These are phyloP conservation scores for Synaphobranchus kaupii DNA, from an alignment of 2,797 vertebrate genomes.

Conservation along the genomic window DNA sequence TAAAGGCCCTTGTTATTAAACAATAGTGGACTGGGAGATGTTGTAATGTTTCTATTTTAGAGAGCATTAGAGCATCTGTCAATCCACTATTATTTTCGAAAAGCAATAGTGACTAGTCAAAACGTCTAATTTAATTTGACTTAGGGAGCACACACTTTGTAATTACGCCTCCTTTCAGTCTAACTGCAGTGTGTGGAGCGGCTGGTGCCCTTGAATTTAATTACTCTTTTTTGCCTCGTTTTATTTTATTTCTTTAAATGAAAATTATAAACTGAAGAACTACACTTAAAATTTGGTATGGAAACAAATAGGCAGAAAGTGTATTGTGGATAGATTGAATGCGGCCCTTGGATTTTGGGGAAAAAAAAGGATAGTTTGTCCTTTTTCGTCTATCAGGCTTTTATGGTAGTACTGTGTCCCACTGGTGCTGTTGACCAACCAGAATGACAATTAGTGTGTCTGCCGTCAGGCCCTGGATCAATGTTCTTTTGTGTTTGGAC, in stretches of 20 bases:
- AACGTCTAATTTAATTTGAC: not conserved
- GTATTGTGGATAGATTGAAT: not conserved
- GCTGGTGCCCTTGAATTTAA: not conserved
- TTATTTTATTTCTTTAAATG: not conserved
- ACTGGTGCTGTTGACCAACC: not conserved
- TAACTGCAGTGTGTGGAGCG: not conserved
- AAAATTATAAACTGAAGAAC: not conserved
- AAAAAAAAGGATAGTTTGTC: not conserved
- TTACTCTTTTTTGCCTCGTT: not conserved
- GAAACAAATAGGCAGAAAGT: not conserved
- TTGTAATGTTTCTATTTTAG: not conserved
- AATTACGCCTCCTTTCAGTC: not conserved
- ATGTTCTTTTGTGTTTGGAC: not conserved
- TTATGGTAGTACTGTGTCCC: not conserved
- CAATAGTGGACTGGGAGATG: not conserved
- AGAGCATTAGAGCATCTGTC: not conserved
- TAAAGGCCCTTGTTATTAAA: not conserved
- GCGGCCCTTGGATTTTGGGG: not conserved
- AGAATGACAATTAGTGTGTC: not conserved
- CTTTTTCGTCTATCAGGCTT: not conserved
- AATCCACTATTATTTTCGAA: not conserved
- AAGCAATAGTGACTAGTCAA: not conserved
- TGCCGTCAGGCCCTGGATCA: not conserved
- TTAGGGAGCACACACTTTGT: not conserved
- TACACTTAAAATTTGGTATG: not conserved